These are phyloP conservation scores for Onthophagus sagittarius DNA, from an alignment of 2,888 invertebrate genomes.

Conservation along the genomic window DNA sequence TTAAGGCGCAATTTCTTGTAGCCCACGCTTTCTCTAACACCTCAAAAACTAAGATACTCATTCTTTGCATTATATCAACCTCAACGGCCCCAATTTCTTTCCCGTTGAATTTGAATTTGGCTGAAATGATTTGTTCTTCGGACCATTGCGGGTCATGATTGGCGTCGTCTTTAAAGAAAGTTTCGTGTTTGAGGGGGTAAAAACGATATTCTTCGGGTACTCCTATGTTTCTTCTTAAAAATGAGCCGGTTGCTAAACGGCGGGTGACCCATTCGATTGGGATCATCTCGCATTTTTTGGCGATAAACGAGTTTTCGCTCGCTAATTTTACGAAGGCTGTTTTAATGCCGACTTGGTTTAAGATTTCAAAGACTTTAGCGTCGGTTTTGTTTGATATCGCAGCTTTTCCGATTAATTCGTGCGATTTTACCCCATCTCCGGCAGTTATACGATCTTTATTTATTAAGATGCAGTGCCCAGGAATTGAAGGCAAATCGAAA, in stretches of 20 bases:
- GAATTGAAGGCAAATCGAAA: conserved; percentile 66
- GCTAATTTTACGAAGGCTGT: conserved; percentile 80
- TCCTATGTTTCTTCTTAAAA: conserved; percentile 80
- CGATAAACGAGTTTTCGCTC: conserved; percentile 78
- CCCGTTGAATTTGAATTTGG: conserved; percentile 75
- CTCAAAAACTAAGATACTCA: conserved; percentile 85
- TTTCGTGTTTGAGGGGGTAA: conserved; percentile 80
- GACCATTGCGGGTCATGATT: conserved; percentile 99
- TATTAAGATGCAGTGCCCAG: conserved; percentile 70
- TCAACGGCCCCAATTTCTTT: conserved; percentile 75
- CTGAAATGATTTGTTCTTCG: conserved; percentile 85
- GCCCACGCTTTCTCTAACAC: conserved; percentile 92
- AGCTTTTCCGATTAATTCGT: conserved; percentile 89
- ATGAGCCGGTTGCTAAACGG: conserved; percentile 94
- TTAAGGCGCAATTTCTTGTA: conserved; percentile 81
- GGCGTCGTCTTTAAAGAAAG: conserved; percentile 98
- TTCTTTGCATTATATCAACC: conserved; percentile 83
- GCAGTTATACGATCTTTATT: conserved; percentile 97
- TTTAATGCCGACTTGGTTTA: conserved; percentile 72
- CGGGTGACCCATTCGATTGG: conserved; percentile 98
- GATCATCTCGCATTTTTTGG: conserved; percentile 92
- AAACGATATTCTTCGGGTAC: conserved; percentile 92
- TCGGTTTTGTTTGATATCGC: conserved; percentile 93
- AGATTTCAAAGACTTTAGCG: conserved; percentile 82
- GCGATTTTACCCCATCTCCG: conserved; percentile 91